These are phyloP conservation scores for Tinamus guttatus DNA, from an alignment of 2,113 vertebrate genomes.

Conservation along the genomic window DNA sequence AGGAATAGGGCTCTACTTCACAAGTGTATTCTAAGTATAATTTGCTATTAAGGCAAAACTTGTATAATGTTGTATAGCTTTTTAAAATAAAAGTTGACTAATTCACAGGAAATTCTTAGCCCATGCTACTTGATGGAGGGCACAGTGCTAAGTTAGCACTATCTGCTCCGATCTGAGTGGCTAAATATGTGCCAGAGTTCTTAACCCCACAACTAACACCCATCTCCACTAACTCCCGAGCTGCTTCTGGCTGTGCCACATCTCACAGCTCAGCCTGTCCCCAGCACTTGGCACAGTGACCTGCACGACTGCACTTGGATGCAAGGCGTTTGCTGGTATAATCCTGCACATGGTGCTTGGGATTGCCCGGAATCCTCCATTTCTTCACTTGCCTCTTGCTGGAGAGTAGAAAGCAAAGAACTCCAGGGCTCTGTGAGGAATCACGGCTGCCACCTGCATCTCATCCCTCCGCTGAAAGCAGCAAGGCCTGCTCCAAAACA, in stretches of 20 bases:
- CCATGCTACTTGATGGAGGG: neutral
- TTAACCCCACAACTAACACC: neutral
- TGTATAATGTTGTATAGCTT: neutral
- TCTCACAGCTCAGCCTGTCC: neutral
- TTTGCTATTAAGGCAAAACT: neutral
- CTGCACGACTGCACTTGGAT: accelerated
- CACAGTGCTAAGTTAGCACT: neutral
- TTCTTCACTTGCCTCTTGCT: neutral
- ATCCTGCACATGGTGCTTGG: neutral
- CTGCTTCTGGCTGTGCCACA: too few species aligned
- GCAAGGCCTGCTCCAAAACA: neutral
- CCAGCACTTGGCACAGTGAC: accelerated
- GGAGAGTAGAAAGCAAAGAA: neutral
- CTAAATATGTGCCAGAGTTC: neutral
- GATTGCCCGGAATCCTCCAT: neutral
- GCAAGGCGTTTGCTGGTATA: neutral
- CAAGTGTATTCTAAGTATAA: neutral
- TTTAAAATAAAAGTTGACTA: neutral
- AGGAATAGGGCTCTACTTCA: neutral
- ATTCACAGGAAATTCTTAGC: neutral
- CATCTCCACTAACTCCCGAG: accelerated
- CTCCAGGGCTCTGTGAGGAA: neutral
- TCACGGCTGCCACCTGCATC: neutral
- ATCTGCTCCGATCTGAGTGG: neutral
- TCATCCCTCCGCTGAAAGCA: accelerated